Evolutionary conservation across 2,888 invertebrate genomes (phyloP).

Genomic region (Diaphora mendica): DNA sequence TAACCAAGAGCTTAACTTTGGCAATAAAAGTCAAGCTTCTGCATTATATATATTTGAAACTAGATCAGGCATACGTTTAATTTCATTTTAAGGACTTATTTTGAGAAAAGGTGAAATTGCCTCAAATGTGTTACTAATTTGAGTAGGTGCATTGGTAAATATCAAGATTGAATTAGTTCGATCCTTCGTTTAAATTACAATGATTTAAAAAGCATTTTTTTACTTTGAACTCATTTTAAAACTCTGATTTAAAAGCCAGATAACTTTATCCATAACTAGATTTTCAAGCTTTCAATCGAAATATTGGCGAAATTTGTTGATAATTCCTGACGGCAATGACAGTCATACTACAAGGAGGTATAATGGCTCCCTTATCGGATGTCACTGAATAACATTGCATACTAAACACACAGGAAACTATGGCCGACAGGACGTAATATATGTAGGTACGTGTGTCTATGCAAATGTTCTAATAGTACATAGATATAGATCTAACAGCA

Average conservation of each 20-base stretch:
- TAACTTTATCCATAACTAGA: constrained; percentile 17
- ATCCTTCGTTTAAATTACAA: too few species aligned
- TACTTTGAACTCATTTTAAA: not conserved
- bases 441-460: constrained; percentile 39
- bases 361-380: constrained; percentile 53
- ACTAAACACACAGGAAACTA: constrained; percentile 65
- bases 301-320: constrained; percentile 27
- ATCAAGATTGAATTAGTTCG: not conserved
- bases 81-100: constrained; percentile 18
- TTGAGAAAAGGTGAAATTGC: constrained; percentile 24
- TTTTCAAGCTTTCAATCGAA: constrained; percentile 5
- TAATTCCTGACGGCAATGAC: constrained; percentile 36
- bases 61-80: constrained; percentile 26
- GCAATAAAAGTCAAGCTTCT: constrained; percentile 33
- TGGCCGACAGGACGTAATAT: constrained; percentile 50
- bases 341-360: constrained; percentile 33
- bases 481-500: constrained; percentile 27
- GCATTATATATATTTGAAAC: constrained; percentile 24
- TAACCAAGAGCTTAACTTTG: constrained; percentile 27
- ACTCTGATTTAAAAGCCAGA: constrained; percentile 12
- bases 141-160: not conserved
- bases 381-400: constrained; percentile 56
- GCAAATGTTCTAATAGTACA: constrained; percentile 41
- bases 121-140: constrained; percentile 1
- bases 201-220: not conserved